Base-by-base conservation (phyloP, 1,140 invertebrate species). In the Pseudomyrmex concolor region DNA sequence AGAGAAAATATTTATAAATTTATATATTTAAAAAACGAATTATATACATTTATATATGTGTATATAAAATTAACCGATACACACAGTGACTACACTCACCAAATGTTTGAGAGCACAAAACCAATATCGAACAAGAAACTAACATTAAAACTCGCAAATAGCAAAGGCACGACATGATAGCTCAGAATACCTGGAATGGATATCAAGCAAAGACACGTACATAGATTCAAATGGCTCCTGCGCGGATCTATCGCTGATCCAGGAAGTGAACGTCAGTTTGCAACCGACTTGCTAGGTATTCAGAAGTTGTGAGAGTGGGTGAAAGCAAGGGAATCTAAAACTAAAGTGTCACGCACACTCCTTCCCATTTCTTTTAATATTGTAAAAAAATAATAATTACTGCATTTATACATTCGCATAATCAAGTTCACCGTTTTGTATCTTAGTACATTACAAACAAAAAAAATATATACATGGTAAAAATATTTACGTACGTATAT, bases 281-380 rank as follows among this genome's bases (percentile, higher is more conserved):
- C 57, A 19, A 74, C 55, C 70, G 76, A 13, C 34, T 60, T 71
- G 76, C 87, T 86, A 25, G 25, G 25, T 25, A 48, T 25, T 45
- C 66, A 74, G 48, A 76, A 43, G 22, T 62, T 70, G 54, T 34
- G 43, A 57, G 83, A 81, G 62, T 68, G 17, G 82, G 89, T 90
- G 87, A 90, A 90, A 90, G 89, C 87, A 89, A 89, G 87, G 73
- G 34, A 5, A 34, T 68, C 70, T 88, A 84, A 84, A 10, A 45
- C 62, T 73, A 66, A 73, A 72, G 62, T 71, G 19, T 51, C 15
- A 82, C 70, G 43, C 19, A 8, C 57, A 15, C 34, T 34, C 34
- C 0, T 34, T 7, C 34, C 34, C 34, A 34, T 34, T 34, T 34
- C 34, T 34, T 34, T 34, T 34, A 34, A 34, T 34, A 34, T 0